These are phyloP conservation scores for Glareola pratincola DNA, from an alignment of 2,113 vertebrate genomes.

Conservation along the genomic window DNA sequence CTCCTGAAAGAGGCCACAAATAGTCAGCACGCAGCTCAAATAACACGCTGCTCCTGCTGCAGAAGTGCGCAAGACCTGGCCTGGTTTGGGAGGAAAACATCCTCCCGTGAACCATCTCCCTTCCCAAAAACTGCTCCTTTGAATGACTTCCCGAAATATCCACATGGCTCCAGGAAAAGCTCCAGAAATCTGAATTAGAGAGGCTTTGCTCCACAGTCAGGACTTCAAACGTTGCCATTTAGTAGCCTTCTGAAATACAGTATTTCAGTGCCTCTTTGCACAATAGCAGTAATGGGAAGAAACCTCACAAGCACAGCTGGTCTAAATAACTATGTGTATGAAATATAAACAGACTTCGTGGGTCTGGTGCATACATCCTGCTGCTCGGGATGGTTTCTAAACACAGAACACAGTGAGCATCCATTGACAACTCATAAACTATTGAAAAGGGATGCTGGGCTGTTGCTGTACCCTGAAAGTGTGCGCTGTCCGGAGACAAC, in stretches of 20 bases:
- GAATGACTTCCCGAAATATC: background rate
- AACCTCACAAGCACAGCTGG: background rate
- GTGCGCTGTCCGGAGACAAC: background rate
- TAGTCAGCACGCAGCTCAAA: background rate
- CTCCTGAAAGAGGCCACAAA: background rate
- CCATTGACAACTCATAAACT: slow-evolving; percentile 15
- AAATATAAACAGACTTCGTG: slow-evolving; percentile 3
- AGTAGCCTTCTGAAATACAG: background rate
- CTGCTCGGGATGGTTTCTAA: slow-evolving; percentile 18
- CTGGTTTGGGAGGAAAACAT: background rate
- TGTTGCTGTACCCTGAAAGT: background rate
- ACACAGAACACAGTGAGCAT: background rate
- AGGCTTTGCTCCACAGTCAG: background rate
- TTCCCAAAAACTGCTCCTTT: background rate
- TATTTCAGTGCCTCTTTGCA: background rate
- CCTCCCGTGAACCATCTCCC: background rate
- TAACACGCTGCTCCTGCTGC: background rate
- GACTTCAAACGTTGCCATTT: background rate
- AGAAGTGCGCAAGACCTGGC: background rate
- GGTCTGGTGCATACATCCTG: background rate
- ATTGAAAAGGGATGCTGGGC: background rate
- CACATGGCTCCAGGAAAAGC: background rate
- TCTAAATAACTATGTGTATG: background rate
- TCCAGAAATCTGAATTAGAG: background rate
- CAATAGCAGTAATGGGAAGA: background rate